Evolutionary conservation across 1,140 invertebrate genomes (phyloP), one percentile per base, ranked within the genome.

Genomic region (Oedothorax gibbosus): DNA sequence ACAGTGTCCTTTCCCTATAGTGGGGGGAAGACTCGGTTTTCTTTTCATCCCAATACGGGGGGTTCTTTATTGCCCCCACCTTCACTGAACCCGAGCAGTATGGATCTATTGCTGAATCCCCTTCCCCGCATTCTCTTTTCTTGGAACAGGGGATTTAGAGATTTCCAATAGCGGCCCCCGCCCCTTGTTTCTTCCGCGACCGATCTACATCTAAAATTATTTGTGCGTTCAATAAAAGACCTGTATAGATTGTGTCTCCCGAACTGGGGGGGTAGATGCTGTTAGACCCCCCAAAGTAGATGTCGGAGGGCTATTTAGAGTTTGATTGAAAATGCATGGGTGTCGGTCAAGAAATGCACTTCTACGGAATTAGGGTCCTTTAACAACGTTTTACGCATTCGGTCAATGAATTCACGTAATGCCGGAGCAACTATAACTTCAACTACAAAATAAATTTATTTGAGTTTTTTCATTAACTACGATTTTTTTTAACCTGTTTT

Each of bases 181-280:
- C 56, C 20, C 53, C 35, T 75, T 75, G 56, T 14, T 77, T 77
- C 65, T 18, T 9, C 60, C 50, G 62, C 57, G 65, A 35, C 75
- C 75, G 18, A 77, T 77, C 75, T 77, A 77, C 75, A 77, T 77
- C 60, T 77, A 77, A 77, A 77, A 77, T 77, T 77, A 77, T 77
- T 77, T 76, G 60, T 62, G 60, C 56, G 56, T 77, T 65, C 75
- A 77, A 77, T 77, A 64, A 60, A 60, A 64, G n/a, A 35, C 20
- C 18, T 50, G 60, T 62, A 64, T 60, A 11, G 75, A 77, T 65
- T 71, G 51, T 51, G 51, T 71, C 54, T 71, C 20, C 15, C 49
- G 69, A 14, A 15, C 54, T 51, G 49, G 35, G 35, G 35, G 35
- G 35, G 35, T 35, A 35, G 35, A 35, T 35, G 35, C 35, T 35